Evolutionary conservation across 2,797 vertebrate genomes (phyloP).

Genomic region (Callimico goeldii): DNA sequence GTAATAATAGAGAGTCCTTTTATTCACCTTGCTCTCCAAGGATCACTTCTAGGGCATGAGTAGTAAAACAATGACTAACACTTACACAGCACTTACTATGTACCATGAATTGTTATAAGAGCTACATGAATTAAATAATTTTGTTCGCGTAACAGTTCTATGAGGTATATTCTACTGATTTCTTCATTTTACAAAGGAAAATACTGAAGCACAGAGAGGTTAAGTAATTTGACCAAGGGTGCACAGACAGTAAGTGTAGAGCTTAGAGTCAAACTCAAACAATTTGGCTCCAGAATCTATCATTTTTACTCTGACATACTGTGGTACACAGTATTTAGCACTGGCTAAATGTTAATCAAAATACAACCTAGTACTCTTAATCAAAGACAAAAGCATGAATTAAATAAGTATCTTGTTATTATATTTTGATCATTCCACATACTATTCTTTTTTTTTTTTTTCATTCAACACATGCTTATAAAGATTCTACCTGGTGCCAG

Average conservation of each 20-base stretch:
- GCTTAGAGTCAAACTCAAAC: not conserved
- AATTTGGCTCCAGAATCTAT: not conserved
- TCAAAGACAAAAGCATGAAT: not conserved
- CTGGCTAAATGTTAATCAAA: not conserved
- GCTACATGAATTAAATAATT: not conserved
- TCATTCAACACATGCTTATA: not conserved
- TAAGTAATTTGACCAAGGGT: not conserved
- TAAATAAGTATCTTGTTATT: not conserved
- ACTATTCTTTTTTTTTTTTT: not conserved
- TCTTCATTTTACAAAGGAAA: not conserved
- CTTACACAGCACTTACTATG: not conserved
- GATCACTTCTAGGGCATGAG: not conserved
- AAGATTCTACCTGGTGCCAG: not conserved
- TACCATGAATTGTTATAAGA: not conserved
- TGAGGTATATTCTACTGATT: not conserved
- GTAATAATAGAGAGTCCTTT: slow-evolving; percentile 28
- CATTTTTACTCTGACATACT: not conserved
- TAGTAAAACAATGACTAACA: slow-evolving; percentile 12
- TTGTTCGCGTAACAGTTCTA: not conserved
- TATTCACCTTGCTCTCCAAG: not conserved
- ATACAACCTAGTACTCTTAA: not conserved
- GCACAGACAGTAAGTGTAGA: not conserved
- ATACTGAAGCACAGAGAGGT: not conserved
- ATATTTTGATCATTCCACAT: not conserved
- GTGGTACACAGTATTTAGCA: not conserved